A percentile compares a stretch with the other conserved stretches of the same genome.
Conservation (phyloP, 30 jellyfish, hydroid and myxozoan species). For the Cassiopea xamachana region DNA sequence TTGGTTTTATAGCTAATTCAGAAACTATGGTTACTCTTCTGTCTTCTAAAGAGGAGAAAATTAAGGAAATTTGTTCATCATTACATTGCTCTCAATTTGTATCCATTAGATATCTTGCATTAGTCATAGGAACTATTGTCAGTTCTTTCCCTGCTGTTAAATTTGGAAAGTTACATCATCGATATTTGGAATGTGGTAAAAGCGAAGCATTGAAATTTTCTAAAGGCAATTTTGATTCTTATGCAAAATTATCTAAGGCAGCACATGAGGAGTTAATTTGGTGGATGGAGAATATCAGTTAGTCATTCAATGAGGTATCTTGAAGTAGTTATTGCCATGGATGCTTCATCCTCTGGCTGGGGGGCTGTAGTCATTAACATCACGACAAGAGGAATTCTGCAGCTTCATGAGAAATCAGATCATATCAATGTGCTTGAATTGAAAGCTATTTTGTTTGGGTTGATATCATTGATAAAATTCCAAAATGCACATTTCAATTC, state of each 20-base stretch:
- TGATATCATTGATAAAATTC: neutral
- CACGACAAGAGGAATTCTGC: slow-evolving; percentile 4
- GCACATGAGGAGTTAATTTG: neutral
- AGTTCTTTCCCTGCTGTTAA: neutral
- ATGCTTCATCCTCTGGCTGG: neutral
- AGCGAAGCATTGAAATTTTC: neutral
- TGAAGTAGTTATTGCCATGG: neutral
- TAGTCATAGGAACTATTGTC: neutral
- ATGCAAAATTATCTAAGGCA: neutral
- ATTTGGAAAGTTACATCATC: neutral
- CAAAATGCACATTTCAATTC: neutral
- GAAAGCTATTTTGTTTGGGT: slow-evolving; percentile 27
- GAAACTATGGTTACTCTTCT: neutral
- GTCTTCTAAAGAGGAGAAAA: neutral
- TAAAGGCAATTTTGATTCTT: neutral
- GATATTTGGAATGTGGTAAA: neutral
- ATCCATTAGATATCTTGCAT: too few species aligned
- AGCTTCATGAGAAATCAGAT: neutral
- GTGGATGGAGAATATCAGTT: neutral
- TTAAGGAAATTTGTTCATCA: neutral
- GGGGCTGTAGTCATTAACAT: neutral
- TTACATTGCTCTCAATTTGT: neutral
- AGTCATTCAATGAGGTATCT: neutral
- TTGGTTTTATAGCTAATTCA: neutral
- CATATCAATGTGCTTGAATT: slow-evolving; percentile 29